Conservation (phyloP, 2,888 invertebrate genomes). For the Drepanosiphum platanoidis region DNA sequence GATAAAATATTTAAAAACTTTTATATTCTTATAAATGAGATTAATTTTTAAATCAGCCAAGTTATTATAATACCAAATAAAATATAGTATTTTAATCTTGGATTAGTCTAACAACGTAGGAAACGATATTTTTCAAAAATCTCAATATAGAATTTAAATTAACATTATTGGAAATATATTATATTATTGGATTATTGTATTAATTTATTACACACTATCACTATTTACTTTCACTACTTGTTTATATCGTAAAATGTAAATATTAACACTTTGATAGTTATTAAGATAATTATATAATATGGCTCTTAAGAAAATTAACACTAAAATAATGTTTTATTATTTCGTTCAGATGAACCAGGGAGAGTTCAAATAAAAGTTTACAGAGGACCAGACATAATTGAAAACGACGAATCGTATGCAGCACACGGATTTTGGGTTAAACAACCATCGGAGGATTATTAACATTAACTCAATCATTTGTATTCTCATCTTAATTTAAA, state of each 20-base stretch:
- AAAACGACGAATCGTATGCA: slow-evolving; percentile 71
- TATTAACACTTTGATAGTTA: not conserved
- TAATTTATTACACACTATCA: not conserved
- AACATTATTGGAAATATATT: no score
- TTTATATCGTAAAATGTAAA: no score
- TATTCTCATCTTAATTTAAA: not conserved
- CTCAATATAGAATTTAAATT: no score
- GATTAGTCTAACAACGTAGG: no score
- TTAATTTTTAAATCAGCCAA: no score
- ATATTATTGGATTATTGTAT: not conserved
- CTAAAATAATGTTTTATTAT: no score
- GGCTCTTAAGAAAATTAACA: no score
- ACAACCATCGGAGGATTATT: slow-evolving; percentile 74
- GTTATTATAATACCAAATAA: no score
- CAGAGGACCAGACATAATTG: slow-evolving; percentile 75
- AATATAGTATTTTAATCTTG: no score
- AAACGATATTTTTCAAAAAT: no score
- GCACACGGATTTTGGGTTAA: slow-evolving; percentile 81
- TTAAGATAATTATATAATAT: not conserved
- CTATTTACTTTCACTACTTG: not conserved
- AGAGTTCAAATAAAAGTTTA: slow-evolving; percentile 81
- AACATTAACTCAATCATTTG: not conserved
- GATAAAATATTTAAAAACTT: no score
- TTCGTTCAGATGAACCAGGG: slow-evolving; percentile 73
- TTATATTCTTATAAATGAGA: no score